Evolutionary conservation across 2,888 invertebrate species (phyloP).

Genomic region (Zygothrica quintamaculata): DNA sequence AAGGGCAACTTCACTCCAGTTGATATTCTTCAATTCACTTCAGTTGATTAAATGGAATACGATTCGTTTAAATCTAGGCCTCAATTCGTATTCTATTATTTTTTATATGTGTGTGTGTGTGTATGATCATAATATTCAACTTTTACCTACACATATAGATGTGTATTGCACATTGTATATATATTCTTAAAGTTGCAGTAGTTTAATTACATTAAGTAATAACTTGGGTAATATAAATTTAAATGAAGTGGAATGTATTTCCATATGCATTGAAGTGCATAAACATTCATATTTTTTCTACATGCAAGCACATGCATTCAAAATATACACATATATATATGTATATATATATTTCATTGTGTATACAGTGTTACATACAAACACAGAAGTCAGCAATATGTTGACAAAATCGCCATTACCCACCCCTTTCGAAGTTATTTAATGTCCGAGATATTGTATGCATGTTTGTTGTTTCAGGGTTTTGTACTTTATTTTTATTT

Average conservation of each 20-base stretch:
- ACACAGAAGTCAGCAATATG: slow-evolving; percentile 47
- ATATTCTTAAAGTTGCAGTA: not conserved
- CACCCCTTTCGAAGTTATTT: slow-evolving; percentile 51
- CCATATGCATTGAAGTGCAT: too few species aligned
- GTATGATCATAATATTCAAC: slow-evolving; percentile 20
- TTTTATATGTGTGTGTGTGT: slow-evolving; percentile 8
- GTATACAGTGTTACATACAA: slow-evolving; percentile 5
- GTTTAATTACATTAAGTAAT: not conserved
- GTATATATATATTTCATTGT: not conserved
- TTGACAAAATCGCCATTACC: slow-evolving; percentile 50
- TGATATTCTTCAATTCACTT: slow-evolving; percentile 62
- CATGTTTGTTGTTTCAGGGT: slow-evolving; percentile 12
- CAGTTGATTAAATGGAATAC: slow-evolving; percentile 63
- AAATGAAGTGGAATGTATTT: too few species aligned
- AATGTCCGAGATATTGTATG: slow-evolving; percentile 45
- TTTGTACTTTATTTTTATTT: slow-evolving; percentile 33
- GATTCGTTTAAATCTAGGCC: slow-evolving; percentile 70
- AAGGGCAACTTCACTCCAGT: slow-evolving; percentile 35
- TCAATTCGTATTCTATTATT: slow-evolving; percentile 20
- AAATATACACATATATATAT: too few species aligned
- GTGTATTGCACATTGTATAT: too few species aligned
- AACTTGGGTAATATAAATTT: not conserved
- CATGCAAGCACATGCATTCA: too few species aligned
- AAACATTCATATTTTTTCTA: too few species aligned
- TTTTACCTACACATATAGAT: slow-evolving; percentile 15